Percentiles rank a stretch among this genome's conserved stretches.
These are phyloP conservation scores for Drosophila cognata DNA, from an alignment of 2,888 invertebrate species.

Conservation along the genomic window DNA sequence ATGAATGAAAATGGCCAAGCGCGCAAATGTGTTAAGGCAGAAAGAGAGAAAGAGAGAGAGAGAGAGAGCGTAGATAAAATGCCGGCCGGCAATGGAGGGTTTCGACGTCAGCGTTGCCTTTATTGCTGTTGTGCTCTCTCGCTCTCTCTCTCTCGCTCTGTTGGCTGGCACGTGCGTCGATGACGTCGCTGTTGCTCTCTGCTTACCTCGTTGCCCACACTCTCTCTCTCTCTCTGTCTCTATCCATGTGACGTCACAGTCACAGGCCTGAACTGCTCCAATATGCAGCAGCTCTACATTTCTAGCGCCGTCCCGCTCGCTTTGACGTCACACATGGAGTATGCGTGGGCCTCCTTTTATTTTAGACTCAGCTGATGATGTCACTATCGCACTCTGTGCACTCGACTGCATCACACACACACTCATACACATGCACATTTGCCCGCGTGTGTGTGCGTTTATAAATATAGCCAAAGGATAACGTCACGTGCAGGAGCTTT, in stretches of 20 bases:
- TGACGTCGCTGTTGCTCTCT: constrained; percentile 16
- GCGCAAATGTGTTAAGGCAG: constrained; percentile 18
- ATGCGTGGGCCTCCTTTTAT: constrained; percentile 1
- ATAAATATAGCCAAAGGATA: constrained; percentile 67
- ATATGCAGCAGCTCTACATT: constrained; percentile 1
- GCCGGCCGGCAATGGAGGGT: constrained; percentile 53
- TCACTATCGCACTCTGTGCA: constrained; percentile 42
- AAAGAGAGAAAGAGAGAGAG: constrained; percentile 1
- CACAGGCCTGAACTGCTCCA: constrained; percentile 22
- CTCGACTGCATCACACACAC: constrained; percentile 38
- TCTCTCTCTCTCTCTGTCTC: constrained; percentile 29
- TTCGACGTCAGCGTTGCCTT: constrained; percentile 5
- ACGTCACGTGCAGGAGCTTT: constrained; percentile 35
- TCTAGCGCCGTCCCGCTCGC: constrained; percentile 37
- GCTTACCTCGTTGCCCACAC: constrained; percentile 15
- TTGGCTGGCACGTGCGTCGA: constrained; percentile 5
- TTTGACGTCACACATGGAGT: constrained; percentile 54
- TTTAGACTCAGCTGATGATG: constrained; percentile 47
- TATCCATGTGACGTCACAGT: constrained; percentile 56
- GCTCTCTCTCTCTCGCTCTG: constrained; percentile 6
- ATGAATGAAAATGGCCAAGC: constrained; percentile 49
- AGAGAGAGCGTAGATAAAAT: constrained; percentile 18
- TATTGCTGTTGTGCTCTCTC: constrained; percentile 1
- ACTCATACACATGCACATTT: neutral
- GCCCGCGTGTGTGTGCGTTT: neutral